Base-by-base conservation (phyloP, 2,113 vertebrate species). In the Menura novaehollandiae region DNA sequence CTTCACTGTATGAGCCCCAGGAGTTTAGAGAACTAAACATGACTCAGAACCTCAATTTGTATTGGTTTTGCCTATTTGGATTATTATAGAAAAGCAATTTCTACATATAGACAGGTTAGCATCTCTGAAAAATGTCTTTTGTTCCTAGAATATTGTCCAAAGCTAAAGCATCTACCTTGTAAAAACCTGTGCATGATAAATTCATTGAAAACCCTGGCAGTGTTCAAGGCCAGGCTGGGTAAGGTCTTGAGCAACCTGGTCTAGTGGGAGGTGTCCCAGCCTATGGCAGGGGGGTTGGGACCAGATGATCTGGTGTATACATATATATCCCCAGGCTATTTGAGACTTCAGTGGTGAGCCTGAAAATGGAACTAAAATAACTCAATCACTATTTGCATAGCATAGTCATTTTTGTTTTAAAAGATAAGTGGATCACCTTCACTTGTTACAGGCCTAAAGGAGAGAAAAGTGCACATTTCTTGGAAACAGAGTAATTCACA, bases 401-500 rank as follows among this genome's bases (percentile, higher is more conserved):
- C 1, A 43, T 14, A 68, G 10, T 1, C 21, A 1, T 4, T 90
- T 81, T 24, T 82, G 8, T 41, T 72, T 83, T 33, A 55, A 75
- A 75, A 33, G 6, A 1, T 43, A 71, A 67, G 7, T 2, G 30
- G 43, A 75, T 13, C 53, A 24, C 16, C 15, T 82, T 56, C 58
- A 37, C 8, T 15, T 39, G 19, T 39, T 52, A 43, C 0, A 41
- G 18, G 9, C 3, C 0, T 11, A 28, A 87, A 37, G 35, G 21
- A 84, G 4, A 16, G 21, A 30, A 67, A 79, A 68, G 10, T 0
- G 3, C 23, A 15, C 7, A 7, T 44, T 82, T 79, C 56, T 52
- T 76, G 24, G 52, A 60, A 89, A 72, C 10, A 32, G 26, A 37
- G 43, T 28, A 51, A 78, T 7, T 82, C 6, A 75, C 18, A 59